A percentile compares a stretch with the other conserved stretches of the same genome.
phyloP scores from a whole-genome alignment of 2,797 vertebrate species.

The Apogon hyalosoma region DNA sequence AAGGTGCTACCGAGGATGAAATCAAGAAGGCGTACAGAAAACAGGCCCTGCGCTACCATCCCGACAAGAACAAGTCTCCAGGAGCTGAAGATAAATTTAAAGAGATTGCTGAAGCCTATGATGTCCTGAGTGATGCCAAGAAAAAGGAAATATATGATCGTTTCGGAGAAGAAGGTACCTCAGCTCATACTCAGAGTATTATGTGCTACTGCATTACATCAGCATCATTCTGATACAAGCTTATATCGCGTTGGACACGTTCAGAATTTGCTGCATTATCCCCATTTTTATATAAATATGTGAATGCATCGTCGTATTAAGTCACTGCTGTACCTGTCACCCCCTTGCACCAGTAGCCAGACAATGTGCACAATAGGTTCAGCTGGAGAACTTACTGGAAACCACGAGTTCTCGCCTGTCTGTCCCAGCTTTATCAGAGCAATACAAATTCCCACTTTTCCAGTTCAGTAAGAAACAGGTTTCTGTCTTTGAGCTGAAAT shows the following conservation, averaged over 20 bases:
- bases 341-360: slow-evolving; percentile 2
- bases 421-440: slow-evolving; percentile 1
- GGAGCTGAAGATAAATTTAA: slow-evolving; percentile 98
- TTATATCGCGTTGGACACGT: neutral
- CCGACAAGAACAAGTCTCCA: slow-evolving; percentile 96
- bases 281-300: neutral
- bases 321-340: neutral
- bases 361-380: slow-evolving; percentile 45
- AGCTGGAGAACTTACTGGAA: slow-evolving; percentile 69
- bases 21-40: slow-evolving; percentile 98
- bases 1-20: slow-evolving; percentile 94
- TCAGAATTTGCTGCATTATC: neutral
- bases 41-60: slow-evolving; percentile 95
- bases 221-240: neutral
- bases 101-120: slow-evolving; percentile 97
- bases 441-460: slow-evolving; percentile 4
- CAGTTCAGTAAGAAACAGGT: neutral
- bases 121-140: slow-evolving; percentile 95
- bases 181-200: neutral
- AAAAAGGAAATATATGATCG: slow-evolving; percentile 97
- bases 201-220: neutral
- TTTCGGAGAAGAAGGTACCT: slow-evolving; percentile 95
- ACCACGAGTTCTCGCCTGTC: slow-evolving; percentile 29
- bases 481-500: neutral
- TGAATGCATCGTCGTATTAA: neutral